phyloP scores from a whole-genome alignment of 2,888 invertebrate genomes.

The Zootermopsis nevadensis region DNA sequence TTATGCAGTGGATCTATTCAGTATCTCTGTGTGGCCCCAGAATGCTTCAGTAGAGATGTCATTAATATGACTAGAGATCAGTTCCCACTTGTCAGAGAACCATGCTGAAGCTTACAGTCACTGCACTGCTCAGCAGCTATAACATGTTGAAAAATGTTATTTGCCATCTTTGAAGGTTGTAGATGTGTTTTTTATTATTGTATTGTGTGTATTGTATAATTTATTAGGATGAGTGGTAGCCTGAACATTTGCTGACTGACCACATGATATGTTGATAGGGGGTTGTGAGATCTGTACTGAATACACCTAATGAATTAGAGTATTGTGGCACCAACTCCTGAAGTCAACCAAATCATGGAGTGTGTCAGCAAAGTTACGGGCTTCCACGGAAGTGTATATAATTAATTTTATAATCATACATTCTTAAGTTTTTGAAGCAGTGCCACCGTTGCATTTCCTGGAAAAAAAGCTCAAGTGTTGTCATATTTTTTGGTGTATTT shows the following conservation, averaged over 20 bases:
- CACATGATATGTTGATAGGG: background rate
- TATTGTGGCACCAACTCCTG: too few relatives aligned
- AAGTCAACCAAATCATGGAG: too few relatives aligned
- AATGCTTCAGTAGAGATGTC: background rate
- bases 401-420: constrained; percentile 29
- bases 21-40: background rate
- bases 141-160: background rate
- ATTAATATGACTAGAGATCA: background rate
- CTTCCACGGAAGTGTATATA: constrained; percentile 3
- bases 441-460: background rate
- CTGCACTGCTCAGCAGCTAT: background rate
- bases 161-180: background rate
- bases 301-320: too few relatives aligned
- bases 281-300: background rate
- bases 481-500: constrained; percentile 21
- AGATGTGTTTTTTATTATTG: background rate
- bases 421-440: background rate
- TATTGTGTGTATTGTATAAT: background rate
- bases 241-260: background rate
- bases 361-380: background rate
- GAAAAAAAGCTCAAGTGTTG: background rate
- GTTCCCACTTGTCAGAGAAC: background rate
- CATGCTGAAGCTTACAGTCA: background rate
- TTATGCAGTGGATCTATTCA: background rate
- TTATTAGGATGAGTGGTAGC: background rate